Evolutionary conservation across 2,797 vertebrate species (phyloP).

Genomic region (Peromyscus attwateri): DNA sequence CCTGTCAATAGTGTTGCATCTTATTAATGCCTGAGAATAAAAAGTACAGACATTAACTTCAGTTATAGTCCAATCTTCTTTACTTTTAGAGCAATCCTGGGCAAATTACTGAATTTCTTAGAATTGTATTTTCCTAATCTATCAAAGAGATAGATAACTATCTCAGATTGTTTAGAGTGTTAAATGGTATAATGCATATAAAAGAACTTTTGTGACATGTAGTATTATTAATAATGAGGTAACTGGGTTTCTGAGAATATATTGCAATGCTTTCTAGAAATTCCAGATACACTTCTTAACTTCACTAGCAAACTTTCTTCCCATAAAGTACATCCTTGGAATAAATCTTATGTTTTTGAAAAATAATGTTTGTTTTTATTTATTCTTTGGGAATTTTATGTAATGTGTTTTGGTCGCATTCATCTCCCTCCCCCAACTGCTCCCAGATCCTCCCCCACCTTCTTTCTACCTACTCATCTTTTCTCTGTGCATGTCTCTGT

Average conservation of each 20-base stretch:
- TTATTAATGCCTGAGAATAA: background rate
- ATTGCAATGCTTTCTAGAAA: background rate
- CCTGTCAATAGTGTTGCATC: background rate
- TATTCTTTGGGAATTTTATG: background rate
- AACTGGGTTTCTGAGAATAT: background rate
- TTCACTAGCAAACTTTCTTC: slow-evolving; percentile 14
- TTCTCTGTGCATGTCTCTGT: background rate
- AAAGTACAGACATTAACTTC: background rate
- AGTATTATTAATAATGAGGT: background rate
- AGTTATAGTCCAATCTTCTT: background rate
- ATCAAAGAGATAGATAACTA: no score
- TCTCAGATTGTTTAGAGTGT: background rate
- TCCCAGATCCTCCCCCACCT: background rate
- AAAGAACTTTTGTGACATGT: background rate
- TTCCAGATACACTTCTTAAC: background rate
- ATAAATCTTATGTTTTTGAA: background rate
- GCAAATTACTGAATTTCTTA: background rate
- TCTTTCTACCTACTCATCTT: background rate
- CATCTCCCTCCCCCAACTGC: background rate
- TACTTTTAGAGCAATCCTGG: background rate
- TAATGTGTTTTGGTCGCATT: background rate
- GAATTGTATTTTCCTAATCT: slow-evolving; percentile 13
- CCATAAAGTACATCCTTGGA: background rate
- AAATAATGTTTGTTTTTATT: background rate
- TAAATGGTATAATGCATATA: background rate